Evolutionary conservation across 2,797 vertebrate genomes (phyloP).

Genomic region (Peromyscus aztecus): DNA sequence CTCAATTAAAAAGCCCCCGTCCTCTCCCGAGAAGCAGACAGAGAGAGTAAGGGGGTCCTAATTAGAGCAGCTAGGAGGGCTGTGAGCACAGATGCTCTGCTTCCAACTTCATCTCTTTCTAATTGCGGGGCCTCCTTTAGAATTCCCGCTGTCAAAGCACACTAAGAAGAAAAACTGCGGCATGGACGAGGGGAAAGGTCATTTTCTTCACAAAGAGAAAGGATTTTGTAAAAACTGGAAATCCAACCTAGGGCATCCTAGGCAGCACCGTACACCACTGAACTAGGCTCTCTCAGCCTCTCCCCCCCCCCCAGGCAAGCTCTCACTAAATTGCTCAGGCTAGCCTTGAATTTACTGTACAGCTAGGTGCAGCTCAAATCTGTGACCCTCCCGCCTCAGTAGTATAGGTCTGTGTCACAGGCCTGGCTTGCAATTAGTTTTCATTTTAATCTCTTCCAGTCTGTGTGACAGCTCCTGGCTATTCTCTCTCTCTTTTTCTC

Average conservation of each 20-base stretch:
- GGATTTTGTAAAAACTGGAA: background rate
- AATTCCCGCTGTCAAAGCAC: slow-evolving; percentile 54
- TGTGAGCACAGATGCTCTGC: slow-evolving; percentile 44
- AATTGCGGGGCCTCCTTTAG: slow-evolving; percentile 49
- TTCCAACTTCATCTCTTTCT: background rate
- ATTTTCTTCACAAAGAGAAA: slow-evolving; percentile 15
- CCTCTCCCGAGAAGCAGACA: slow-evolving; percentile 57
- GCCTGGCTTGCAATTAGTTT: background rate
- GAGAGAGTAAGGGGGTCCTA: slow-evolving; percentile 46
- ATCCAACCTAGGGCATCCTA: background rate
- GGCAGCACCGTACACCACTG: background rate
- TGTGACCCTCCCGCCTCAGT: background rate
- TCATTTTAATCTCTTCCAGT: background rate
- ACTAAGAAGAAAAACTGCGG: slow-evolving; percentile 32
- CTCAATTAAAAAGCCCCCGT: slow-evolving; percentile 77
- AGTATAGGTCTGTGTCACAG: background rate
- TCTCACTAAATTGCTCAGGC: background rate
- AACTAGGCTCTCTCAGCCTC: background rate
- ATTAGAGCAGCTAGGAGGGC: slow-evolving; percentile 62
- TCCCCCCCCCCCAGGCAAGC: background rate
- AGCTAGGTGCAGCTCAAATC: background rate
- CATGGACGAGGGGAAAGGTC: background rate
- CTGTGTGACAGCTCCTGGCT: background rate
- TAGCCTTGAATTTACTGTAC: background rate
- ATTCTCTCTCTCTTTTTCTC: background rate